Percentiles rank a stretch among this genome's conserved stretches.
These are phyloP conservation scores for Heterodera carotae DNA, from an alignment of 1,140 invertebrate genomes.

Conservation along the genomic window DNA sequence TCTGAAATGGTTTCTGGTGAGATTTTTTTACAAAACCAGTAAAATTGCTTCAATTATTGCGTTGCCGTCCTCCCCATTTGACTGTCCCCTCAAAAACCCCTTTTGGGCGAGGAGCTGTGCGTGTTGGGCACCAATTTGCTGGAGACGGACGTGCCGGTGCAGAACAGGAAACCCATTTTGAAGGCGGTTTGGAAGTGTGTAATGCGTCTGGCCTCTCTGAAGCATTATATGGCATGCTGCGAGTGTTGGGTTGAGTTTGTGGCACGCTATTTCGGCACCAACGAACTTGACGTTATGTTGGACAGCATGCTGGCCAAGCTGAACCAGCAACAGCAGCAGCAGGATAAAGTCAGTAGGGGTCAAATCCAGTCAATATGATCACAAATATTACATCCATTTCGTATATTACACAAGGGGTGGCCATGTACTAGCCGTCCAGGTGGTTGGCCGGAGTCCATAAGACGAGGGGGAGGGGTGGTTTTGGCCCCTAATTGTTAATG, in stretches of 20 bases:
- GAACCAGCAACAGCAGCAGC: background rate
- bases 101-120: constrained; percentile 37
- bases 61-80: too few relatives aligned
- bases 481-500: too few relatives aligned
- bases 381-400: too few relatives aligned
- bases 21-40: background rate
- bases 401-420: too few relatives aligned
- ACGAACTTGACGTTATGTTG: constrained; percentile 46
- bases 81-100: too few relatives aligned
- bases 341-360: background rate
- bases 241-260: constrained; percentile 53
- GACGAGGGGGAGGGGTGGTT: too few relatives aligned
- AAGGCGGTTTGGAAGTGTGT: constrained; percentile 48
- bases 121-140: constrained; percentile 40
- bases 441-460: too few relatives aligned
- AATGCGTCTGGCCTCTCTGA: constrained; percentile 19
- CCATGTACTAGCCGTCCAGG: too few relatives aligned
- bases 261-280: constrained; percentile 40
- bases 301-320: constrained; percentile 34
- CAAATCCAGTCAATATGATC: too few relatives aligned
- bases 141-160: constrained; percentile 26
- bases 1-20: constrained; percentile 37
- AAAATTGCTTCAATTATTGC: too few relatives aligned
- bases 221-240: constrained; percentile 40
- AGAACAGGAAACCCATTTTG: constrained; percentile 38